A percentile compares a stretch with the other conserved stretches of the same genome.
These are phyloP conservation scores for Mormyrops boulengeri DNA, from an alignment of 2,797 vertebrate species.

Conservation along the genomic window DNA sequence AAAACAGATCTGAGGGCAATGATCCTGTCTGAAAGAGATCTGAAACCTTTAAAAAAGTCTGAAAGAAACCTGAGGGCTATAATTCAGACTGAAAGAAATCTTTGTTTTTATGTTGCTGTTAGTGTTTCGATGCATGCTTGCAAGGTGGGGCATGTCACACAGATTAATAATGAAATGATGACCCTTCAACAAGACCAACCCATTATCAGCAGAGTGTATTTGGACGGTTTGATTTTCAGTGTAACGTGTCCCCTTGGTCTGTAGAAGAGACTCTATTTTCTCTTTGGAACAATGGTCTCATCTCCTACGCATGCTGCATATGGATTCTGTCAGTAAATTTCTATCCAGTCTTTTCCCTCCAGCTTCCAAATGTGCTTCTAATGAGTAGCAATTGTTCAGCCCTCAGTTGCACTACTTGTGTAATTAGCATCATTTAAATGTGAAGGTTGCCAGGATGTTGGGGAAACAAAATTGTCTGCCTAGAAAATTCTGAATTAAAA, in stretches of 20 bases:
- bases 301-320: background rate
- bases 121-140: background rate
- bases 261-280: background rate
- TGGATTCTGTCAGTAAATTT: background rate
- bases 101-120: background rate
- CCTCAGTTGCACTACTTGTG: background rate
- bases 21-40: background rate
- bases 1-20: background rate
- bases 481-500: background rate
- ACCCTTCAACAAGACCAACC: background rate
- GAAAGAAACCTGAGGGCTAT: background rate
- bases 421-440: background rate
- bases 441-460: background rate
- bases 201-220: background rate
- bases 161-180: background rate
- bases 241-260: background rate
- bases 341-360: background rate
- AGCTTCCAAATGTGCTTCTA: conserved; percentile 1
- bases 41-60: background rate
- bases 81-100: background rate
- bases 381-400: conserved; percentile 10
- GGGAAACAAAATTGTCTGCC: background rate
- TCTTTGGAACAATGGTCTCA: background rate
- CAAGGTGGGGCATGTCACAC: background rate
- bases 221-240: background rate